phyloP scores from a whole-genome alignment of 2,113 vertebrate species.

The Vulpes ferrilata region DNA sequence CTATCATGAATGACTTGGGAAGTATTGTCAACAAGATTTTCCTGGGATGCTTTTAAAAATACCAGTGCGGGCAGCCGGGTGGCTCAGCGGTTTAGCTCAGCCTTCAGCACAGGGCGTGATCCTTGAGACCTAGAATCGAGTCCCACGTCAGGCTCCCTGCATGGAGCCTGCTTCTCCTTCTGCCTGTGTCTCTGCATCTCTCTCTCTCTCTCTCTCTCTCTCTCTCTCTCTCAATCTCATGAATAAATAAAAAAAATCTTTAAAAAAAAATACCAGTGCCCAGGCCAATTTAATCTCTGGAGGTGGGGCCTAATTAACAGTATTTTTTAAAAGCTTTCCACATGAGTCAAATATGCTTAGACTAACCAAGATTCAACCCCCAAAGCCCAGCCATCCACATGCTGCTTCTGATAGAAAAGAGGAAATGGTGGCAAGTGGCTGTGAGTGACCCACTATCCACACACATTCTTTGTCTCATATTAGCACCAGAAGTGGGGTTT shows the following conservation, averaged over 20 bases:
- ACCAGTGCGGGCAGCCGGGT: too few species aligned
- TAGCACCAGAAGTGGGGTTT: not conserved
- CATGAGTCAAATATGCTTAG: not conserved
- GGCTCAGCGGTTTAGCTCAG: too few species aligned
- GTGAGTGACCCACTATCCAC: not conserved
- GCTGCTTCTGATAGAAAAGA: not conserved
- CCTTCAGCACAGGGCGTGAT: too few species aligned
- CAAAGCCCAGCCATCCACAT: not conserved
- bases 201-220: too few species aligned
- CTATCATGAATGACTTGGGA: conserved; percentile 30
- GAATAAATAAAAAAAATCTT: too few species aligned
- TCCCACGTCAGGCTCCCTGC: too few species aligned
- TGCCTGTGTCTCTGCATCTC: too few species aligned
- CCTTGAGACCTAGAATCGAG: too few species aligned
- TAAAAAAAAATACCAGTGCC: not conserved
- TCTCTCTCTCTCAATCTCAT: too few species aligned
- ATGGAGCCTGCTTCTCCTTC: too few species aligned
- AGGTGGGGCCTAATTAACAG: not conserved
- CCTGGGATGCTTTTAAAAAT: not conserved
- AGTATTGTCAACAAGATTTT: conserved; percentile 42
- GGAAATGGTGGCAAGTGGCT: not conserved
- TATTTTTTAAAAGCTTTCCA: conserved; percentile 27
- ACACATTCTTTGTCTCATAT: not conserved
- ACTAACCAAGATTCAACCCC: not conserved
- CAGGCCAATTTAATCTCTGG: conserved; percentile 34